Evolutionary conservation across 2,797 vertebrate genomes (phyloP).

Genomic region (Gallinago solitaria): DNA sequence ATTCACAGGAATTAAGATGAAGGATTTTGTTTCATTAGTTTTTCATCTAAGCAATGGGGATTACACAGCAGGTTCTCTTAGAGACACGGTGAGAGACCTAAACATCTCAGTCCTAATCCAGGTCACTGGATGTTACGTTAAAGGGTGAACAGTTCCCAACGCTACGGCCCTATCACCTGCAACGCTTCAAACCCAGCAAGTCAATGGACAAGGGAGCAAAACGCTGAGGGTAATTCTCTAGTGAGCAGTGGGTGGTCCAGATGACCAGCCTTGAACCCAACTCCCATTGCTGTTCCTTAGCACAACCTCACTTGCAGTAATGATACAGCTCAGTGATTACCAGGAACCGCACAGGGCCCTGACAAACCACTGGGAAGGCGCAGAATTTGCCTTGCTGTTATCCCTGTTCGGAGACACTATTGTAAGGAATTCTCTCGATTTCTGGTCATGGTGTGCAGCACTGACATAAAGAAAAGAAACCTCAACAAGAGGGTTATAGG

Average conservation of each 20-base stretch:
- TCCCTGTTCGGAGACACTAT: accelerated
- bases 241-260: neutral
- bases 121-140: neutral
- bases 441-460: neutral
- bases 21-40: slow-evolving; percentile 57
- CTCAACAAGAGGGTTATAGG: neutral
- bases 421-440: neutral
- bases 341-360: neutral
- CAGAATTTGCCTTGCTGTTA: neutral
- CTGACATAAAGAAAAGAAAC: neutral
- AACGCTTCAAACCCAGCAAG: neutral
- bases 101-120: neutral
- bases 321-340: neutral
- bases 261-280: neutral
- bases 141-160: neutral
- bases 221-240: neutral
- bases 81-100: neutral
- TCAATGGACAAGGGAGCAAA: neutral
- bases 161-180: neutral
- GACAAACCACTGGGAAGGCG: accelerated
- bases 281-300: neutral
- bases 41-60: slow-evolving; percentile 58
- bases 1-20: slow-evolving; percentile 54
- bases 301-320: neutral
- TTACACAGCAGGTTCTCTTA: slow-evolving; percentile 42